phyloP scores from a whole-genome alignment of 2,888 invertebrate genomes.

The Adineta ricciae region DNA sequence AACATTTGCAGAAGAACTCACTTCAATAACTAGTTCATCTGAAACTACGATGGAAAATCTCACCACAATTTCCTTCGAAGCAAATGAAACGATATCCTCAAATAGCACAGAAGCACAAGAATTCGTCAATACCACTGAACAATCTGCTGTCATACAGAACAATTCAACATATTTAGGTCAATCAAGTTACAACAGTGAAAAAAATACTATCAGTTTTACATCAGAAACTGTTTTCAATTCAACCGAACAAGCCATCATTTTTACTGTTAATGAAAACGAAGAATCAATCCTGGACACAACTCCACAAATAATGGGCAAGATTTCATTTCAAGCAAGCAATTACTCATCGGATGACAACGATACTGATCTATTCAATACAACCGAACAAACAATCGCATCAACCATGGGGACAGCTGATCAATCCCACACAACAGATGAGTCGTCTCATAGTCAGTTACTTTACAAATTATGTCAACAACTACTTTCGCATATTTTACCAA shows the following conservation, averaged over 20 bases:
- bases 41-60: background rate
- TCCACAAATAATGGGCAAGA: background rate
- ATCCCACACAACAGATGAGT: background rate
- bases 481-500: background rate
- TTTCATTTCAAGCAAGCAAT: background rate
- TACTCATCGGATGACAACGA: background rate
- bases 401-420: background rate
- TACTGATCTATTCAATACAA: background rate
- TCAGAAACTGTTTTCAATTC: background rate
- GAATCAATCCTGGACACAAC: background rate
- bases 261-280: background rate
- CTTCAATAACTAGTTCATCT: background rate
- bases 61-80: background rate
- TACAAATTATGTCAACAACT: conserved; percentile 17
- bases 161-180: background rate
- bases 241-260: background rate
- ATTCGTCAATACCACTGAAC: background rate
- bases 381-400: background rate
- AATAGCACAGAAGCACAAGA: background rate
- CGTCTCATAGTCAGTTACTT: background rate
- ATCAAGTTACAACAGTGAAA: background rate
- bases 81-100: background rate
- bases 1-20: background rate
- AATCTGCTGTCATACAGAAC: background rate
- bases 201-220: background rate